These are phyloP conservation scores for Epistrophe grossulariae DNA, from an alignment of 2,888 invertebrate genomes.

Conservation along the genomic window DNA sequence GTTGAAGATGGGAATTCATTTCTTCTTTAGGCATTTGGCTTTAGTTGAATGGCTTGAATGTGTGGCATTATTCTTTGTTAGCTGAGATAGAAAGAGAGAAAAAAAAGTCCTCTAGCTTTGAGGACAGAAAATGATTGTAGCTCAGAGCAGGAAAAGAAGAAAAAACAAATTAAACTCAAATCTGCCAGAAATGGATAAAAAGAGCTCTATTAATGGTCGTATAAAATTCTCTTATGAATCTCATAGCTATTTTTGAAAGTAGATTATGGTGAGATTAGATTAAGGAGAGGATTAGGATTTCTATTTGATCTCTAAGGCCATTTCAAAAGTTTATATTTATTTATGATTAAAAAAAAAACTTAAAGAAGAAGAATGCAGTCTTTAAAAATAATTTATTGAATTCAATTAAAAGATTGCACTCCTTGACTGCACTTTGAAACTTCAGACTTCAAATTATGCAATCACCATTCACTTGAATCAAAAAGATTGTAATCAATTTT, in stretches of 20 bases:
- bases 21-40: too few relatives aligned
- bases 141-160: background rate
- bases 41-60: conserved; percentile 6
- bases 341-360: too few relatives aligned
- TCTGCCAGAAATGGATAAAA: background rate
- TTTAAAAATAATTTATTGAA: too few relatives aligned
- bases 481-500: too few relatives aligned
- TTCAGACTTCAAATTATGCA: too few relatives aligned
- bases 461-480: too few relatives aligned
- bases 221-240: background rate
- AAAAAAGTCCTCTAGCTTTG: background rate
- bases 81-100: background rate
- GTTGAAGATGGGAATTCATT: background rate
- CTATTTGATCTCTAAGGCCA: background rate
- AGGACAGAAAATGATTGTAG: background rate
- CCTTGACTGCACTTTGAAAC: too few relatives aligned
- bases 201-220: background rate
- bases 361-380: too few relatives aligned
- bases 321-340: too few relatives aligned
- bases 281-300: background rate
- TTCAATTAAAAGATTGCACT: too few relatives aligned
- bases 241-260: background rate
- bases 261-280: background rate
- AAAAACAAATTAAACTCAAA: background rate
- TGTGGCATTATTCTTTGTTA: background rate